Conservation (phyloP, 2,113 vertebrate species). For the Bubo scandiacus region DNA sequence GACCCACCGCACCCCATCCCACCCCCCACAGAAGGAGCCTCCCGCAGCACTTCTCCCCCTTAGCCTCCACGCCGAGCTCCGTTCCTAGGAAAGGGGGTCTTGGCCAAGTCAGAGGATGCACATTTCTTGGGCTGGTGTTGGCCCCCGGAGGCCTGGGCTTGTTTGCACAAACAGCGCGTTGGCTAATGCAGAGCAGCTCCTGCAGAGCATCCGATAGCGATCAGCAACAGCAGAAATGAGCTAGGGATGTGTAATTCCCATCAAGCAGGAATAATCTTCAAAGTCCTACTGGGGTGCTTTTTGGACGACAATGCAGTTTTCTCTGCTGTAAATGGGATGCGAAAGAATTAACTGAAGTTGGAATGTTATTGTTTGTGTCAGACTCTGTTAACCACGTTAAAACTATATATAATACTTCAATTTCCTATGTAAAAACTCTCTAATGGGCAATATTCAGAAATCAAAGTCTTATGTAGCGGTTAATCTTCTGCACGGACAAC, state of each 20-base stretch:
- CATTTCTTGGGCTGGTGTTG: slow-evolving; percentile 5
- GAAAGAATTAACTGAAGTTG: slow-evolving; percentile 66
- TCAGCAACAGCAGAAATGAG: slow-evolving; percentile 50
- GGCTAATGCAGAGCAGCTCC: slow-evolving; percentile 58
- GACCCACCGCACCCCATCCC: neutral
- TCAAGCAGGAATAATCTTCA: slow-evolving; percentile 67
- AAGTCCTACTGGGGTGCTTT: slow-evolving; percentile 68
- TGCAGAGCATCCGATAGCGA: slow-evolving; percentile 44
- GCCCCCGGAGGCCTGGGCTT: neutral
- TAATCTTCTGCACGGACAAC: slow-evolving; percentile 72
- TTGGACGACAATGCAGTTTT: slow-evolving; percentile 25
- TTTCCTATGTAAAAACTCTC: slow-evolving; percentile 75
- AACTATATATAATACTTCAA: slow-evolving; percentile 74
- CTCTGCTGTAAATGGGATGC: slow-evolving; percentile 66
- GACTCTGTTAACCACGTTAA: slow-evolving; percentile 67
- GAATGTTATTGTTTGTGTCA: slow-evolving; percentile 74
- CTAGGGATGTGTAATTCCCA: slow-evolving; percentile 54
- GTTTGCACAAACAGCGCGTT: slow-evolving; percentile 16
- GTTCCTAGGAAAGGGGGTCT: neutral
- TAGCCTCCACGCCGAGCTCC: fast-evolving
- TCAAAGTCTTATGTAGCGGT: slow-evolving; percentile 58
- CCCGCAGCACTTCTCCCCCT: fast-evolving
- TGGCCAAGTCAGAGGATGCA: neutral
- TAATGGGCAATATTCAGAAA: slow-evolving; percentile 68
- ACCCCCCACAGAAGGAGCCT: neutral